A percentile compares a stretch with the other conserved stretches of the same genome.
These are phyloP conservation scores for Pantherophis guttatus DNA, from an alignment of 2,113 vertebrate genomes.

Conservation along the genomic window DNA sequence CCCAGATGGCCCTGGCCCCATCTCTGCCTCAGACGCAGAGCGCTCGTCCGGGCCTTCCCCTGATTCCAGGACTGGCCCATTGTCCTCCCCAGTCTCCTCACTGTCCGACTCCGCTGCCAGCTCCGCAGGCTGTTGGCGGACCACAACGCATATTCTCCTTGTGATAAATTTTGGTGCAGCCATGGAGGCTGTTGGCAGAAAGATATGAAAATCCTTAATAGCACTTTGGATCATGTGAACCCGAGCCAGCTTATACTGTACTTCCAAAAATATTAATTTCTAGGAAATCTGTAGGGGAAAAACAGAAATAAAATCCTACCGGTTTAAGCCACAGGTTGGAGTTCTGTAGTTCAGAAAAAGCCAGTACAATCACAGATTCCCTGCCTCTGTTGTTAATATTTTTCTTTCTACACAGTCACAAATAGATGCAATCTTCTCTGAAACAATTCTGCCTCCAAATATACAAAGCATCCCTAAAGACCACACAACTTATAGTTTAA, in stretches of 20 bases:
- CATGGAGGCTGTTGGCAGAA: background rate
- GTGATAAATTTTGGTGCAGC: background rate
- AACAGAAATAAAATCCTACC: background rate
- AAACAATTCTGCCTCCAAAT: background rate
- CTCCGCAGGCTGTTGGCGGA: too few relatives aligned
- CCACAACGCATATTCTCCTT: background rate
- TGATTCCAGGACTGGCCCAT: too few relatives aligned
- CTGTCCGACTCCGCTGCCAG: too few relatives aligned
- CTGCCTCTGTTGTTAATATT: background rate
- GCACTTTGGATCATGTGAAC: background rate
- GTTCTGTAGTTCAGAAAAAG: background rate
- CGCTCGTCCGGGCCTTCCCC: too few relatives aligned
- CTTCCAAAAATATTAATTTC: background rate
- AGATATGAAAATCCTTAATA: background rate
- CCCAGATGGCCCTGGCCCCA: too few relatives aligned
- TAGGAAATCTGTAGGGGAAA: background rate
- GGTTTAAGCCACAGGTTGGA: background rate
- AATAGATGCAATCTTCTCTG: background rate
- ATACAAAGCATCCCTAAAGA: constrained; percentile 24
- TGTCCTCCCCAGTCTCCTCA: too few relatives aligned
- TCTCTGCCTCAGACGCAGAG: too few relatives aligned
- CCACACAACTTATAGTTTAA: constrained; percentile 32
- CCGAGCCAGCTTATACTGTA: too few relatives aligned
- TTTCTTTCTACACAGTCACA: background rate
- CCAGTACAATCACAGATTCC: background rate